Conservation (phyloP, 1,140 invertebrate species). For the Maniola jurtina region DNA sequence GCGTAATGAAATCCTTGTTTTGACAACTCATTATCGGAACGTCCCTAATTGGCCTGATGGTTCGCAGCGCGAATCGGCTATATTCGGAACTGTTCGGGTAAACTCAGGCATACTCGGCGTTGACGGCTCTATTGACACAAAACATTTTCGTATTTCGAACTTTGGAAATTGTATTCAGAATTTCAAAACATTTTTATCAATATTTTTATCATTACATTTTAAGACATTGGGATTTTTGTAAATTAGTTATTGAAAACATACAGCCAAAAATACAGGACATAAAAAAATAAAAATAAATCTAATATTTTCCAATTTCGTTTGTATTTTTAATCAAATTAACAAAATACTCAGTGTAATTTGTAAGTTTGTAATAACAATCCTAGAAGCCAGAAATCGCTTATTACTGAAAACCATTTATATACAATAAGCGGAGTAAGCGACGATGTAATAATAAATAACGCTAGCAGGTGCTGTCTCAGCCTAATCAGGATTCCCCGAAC, state of each 20-base stretch:
- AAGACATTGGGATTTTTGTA: no score
- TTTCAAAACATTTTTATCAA: not conserved
- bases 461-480: slow-evolving; percentile 42
- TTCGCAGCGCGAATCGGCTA: slow-evolving; percentile 42
- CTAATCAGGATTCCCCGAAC: slow-evolving; percentile 49
- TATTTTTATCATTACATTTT: no score
- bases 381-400: not conserved
- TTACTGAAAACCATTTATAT: slow-evolving; percentile 32
- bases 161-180: slow-evolving; percentile 6
- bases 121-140: not conserved
- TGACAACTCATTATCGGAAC: slow-evolving; percentile 72
- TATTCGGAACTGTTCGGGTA: slow-evolving; percentile 34
- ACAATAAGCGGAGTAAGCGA: slow-evolving; percentile 28
- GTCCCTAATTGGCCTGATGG: slow-evolving; percentile 65
- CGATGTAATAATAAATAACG: slow-evolving; percentile 31
- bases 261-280: no score
- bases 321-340: no score
- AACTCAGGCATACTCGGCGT: slow-evolving; percentile 26
- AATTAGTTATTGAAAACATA: no score
- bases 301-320: no score
- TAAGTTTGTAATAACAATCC: no score
- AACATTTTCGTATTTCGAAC: not conserved
- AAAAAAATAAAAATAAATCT: no score
- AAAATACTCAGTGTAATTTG: not conserved
- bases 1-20: slow-evolving; percentile 58